These are phyloP conservation scores for Labia minor DNA, from an alignment of 2,888 invertebrate species.

Conservation along the genomic window DNA sequence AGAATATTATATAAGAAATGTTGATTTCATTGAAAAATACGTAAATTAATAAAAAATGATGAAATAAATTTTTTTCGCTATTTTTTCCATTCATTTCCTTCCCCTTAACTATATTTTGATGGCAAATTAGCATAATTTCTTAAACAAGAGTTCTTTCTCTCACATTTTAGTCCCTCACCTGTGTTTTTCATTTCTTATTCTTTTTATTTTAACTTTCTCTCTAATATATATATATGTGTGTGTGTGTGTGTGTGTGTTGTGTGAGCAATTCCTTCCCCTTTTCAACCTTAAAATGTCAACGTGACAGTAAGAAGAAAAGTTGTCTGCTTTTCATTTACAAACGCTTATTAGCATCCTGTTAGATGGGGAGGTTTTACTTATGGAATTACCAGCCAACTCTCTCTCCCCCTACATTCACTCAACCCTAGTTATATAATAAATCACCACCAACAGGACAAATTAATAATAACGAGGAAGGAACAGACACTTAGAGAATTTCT, in stretches of 20 bases:
- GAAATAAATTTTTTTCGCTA: neutral
- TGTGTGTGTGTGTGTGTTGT: no score
- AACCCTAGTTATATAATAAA: no score
- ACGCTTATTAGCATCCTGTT: neutral
- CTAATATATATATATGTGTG: no score
- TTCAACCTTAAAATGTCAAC: neutral
- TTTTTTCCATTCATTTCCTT: neutral
- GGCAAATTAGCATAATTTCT: neutral
- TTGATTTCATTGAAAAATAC: neutral
- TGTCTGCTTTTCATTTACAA: neutral
- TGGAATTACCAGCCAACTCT: neutral
- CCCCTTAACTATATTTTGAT: neutral
- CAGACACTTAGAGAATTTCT: no score
- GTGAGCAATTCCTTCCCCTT: no score
- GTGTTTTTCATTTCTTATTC: neutral
- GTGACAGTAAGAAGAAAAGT: neutral
- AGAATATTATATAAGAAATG: neutral
- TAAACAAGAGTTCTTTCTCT: neutral
- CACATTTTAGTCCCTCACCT: neutral
- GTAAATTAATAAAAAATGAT: neutral
- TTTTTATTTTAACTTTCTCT: no score
- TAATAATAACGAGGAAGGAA: no score
- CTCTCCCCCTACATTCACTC: no score
- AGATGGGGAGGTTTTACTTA: neutral
- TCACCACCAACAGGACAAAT: no score